Conservation (phyloP, 2,888 invertebrate species). For the Tanytarsus gracilentus region DNA sequence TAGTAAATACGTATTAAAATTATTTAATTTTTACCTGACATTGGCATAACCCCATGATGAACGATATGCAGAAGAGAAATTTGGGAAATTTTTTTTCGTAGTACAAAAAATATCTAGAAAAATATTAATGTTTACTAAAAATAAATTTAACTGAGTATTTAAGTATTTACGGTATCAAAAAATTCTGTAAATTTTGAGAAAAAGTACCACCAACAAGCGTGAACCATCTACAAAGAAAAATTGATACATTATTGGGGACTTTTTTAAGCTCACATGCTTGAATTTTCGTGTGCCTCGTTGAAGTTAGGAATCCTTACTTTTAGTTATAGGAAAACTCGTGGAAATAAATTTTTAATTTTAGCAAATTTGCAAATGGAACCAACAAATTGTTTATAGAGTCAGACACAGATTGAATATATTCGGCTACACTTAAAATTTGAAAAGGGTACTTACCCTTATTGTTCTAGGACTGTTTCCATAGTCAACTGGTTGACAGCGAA, state of each 20-base stretch:
- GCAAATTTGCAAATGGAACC: no score
- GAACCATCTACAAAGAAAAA: slow-evolving; percentile 65
- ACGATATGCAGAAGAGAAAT: slow-evolving; percentile 90
- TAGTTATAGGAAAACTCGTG: no score
- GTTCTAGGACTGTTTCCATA: slow-evolving; percentile 85
- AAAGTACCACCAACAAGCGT: slow-evolving; percentile 93
- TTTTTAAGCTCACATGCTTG: neutral
- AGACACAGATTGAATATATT: neutral
- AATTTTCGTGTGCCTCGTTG: no score
- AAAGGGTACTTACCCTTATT: slow-evolving; percentile 59
- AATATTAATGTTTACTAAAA: neutral
- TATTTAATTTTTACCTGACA: slow-evolving; percentile 52
- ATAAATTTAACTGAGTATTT: slow-evolving; percentile 18
- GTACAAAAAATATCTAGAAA: slow-evolving; percentile 79
- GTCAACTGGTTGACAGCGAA: slow-evolving; percentile 94
- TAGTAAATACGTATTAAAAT: neutral
- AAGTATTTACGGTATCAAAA: slow-evolving; percentile 80
- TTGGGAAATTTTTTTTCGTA: slow-evolving; percentile 89
- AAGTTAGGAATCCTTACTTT: no score
- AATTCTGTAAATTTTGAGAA: slow-evolving; percentile 95
- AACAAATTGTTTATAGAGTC: neutral
- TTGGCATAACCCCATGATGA: slow-evolving; percentile 95
- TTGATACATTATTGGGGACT: neutral
- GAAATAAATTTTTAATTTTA: no score
- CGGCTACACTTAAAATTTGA: neutral